Evolutionary conservation across 2,888 invertebrate genomes (phyloP).

Genomic region (Dichetophora obliterata): DNA sequence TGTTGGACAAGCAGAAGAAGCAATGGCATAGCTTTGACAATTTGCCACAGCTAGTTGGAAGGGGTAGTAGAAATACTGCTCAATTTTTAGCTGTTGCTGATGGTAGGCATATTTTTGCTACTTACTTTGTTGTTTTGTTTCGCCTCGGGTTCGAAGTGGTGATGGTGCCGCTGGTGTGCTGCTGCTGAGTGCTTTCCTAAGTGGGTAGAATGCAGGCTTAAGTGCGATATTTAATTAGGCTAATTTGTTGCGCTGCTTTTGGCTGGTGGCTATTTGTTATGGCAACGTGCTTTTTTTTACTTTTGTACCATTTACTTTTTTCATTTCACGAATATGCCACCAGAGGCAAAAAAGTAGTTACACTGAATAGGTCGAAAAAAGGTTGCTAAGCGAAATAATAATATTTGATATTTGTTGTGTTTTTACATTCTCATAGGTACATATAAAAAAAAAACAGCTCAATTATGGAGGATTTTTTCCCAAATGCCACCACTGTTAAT

Average conservation of each 20-base stretch:
- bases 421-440: no score
- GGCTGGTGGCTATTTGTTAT: background rate
- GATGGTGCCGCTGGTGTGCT: background rate
- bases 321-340: background rate
- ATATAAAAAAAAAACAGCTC: no score
- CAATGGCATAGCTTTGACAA: no score
- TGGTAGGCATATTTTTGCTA: slow-evolving; percentile 8
- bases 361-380: no score
- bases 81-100: background rate
- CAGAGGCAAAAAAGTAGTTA: no score
- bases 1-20: no score
- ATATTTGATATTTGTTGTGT: no score
- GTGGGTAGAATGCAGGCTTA: background rate
- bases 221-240: slow-evolving; percentile 27
- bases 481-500: no score
- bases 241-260: slow-evolving; percentile 18
- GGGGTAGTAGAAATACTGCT: background rate
- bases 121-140: background rate
- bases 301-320: background rate
- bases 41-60: background rate
- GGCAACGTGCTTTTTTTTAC: background rate
- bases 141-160: background rate
- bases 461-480: no score
- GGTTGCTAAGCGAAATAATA: no score
- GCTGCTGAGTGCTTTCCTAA: background rate